These are phyloP conservation scores for Margaritifera margaritifera DNA, from an alignment of 2,888 invertebrate species.

Conservation along the genomic window DNA sequence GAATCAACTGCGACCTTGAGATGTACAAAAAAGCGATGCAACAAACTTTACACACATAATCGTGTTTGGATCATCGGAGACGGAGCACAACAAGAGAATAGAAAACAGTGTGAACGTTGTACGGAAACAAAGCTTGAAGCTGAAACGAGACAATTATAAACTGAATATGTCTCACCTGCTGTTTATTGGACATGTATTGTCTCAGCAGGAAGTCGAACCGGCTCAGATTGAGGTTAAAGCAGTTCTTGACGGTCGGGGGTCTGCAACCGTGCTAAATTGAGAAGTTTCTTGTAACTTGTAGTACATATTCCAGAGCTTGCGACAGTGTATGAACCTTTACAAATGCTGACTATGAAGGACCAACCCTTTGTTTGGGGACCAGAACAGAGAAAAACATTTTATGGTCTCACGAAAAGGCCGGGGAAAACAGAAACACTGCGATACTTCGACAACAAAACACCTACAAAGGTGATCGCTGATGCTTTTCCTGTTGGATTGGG, in stretches of 20 bases:
- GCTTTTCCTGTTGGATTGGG: constrained; percentile 27
- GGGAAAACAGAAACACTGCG: constrained; percentile 13
- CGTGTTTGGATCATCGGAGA: too few species aligned
- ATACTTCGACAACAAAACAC: too few species aligned
- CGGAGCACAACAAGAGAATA: too few species aligned
- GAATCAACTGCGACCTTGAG: too few species aligned
- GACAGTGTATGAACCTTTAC: constrained; percentile 25
- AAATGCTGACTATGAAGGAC: constrained; percentile 15
- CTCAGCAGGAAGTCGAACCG: constrained; percentile 21
- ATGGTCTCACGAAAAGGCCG: constrained; percentile 13
- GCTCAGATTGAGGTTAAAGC: constrained; percentile 20
- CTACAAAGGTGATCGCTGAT: constrained; percentile 17
- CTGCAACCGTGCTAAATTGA: constrained; percentile 15
- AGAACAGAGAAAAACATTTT: constrained; percentile 21
- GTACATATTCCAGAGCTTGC: constrained; percentile 29
- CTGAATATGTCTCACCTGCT: too few species aligned
- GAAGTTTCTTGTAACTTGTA: constrained; percentile 34
- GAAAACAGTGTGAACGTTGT: too few species aligned
- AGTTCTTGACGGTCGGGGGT: constrained; percentile 18
- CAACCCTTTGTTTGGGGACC: constrained; percentile 16
- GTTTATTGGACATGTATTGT: too few species aligned
- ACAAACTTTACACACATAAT: too few species aligned
- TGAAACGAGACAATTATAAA: too few species aligned
- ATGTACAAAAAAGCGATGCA: too few species aligned
- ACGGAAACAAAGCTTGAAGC: too few species aligned